Evolutionary conservation across 23 tunicate species (phyloP), one percentile per base, ranked within the genome.

Genomic region (Ciona savignyi): DNA sequence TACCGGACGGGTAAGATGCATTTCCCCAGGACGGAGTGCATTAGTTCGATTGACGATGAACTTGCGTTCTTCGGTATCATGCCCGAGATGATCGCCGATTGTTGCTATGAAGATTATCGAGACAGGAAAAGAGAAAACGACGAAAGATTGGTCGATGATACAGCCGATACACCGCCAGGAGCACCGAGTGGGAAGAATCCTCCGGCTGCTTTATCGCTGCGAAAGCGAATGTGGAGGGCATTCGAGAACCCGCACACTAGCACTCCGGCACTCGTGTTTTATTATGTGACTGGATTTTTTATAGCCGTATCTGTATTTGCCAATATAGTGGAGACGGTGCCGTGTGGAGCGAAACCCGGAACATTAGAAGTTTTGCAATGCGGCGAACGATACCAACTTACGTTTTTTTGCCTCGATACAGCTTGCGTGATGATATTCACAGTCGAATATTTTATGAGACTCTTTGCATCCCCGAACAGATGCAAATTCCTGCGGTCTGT

Each of bases 221-320:
- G 99, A 69, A 75, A 84, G 70, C 79, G 95, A 4, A 94, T 94
- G 86, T 94, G 99, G 99, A 63, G 70, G 1, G 89, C 93, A 2
- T 94, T 94, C 67, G 95, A 87, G 70, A 83, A 94, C 68, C 99
- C 99, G 2, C 99, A 94, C 76, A 81, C 99, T 33, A 81, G 86
- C 74, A 94, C 99, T 32, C 95, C 99, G 0, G 99, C 99, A 2
- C 81, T 94, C n/a, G 99, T 94, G 29, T 94, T 94, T 76, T 94
- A 94, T 75, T 94, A 94, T 73, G 99, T 94, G 1, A 94, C 99
- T 26, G 99, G 99, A 0, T 94, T 94, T 76, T 94, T 94, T 72
- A 94, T 94, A n/a, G 99, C 99, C 62, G 99, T 94, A 11, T 94
- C 99, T 32, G 99, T 94, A 67, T 70, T 94, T 65, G 99, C 99